Base-by-base conservation (phyloP, 1,140 invertebrate species). In the Augochlora pura region DNA sequence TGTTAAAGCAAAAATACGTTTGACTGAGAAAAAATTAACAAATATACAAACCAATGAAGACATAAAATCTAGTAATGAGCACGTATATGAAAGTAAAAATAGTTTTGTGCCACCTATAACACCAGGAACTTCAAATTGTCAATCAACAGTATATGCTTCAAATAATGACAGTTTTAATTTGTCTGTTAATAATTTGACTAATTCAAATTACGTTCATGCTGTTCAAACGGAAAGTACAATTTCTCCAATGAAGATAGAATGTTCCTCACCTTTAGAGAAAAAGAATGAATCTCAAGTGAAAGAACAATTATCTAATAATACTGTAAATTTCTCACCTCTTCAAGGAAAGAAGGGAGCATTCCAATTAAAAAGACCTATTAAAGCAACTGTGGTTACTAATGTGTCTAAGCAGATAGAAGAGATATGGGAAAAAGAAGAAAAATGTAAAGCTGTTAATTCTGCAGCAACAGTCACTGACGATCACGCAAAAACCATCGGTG, bases 351-450 rank as follows among this genome's bases (percentile, higher is more conserved):
- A 86, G 32, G 77, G 87, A 52, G 78, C 66, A 46, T 91, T 91
- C 71, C 86, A 90, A 68, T 77, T 91, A 16, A 91, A 91, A 68
- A 86, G 87, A 69, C 91, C 91, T 25, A 76, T 91, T 1, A 86
- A 89, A 72, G 88, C 90, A 27, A 83, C 84, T 65, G 71, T 91
- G 21, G 57, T 71, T 10, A 68, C 66, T 46, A 39, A 83, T 46
- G 63, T 87, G 25, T 89, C 88, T 2, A 90, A 87, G 70, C 76
- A 84, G 66, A 87, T 90, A 62, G 86, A 80, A 68, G 83, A 89
- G 70, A 77, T 91, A 49, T 89, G 88, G 84, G 80, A 89, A 46
- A 91, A 89, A 60, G 84, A 80, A 66, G 75, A 80, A 74, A 59
- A 82, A 18, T 77, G 46, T 14, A 70, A 39, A 46, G 14, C 27